These are phyloP conservation scores for Rhagium mordax DNA, from an alignment of 2,888 invertebrate genomes.

Conservation along the genomic window DNA sequence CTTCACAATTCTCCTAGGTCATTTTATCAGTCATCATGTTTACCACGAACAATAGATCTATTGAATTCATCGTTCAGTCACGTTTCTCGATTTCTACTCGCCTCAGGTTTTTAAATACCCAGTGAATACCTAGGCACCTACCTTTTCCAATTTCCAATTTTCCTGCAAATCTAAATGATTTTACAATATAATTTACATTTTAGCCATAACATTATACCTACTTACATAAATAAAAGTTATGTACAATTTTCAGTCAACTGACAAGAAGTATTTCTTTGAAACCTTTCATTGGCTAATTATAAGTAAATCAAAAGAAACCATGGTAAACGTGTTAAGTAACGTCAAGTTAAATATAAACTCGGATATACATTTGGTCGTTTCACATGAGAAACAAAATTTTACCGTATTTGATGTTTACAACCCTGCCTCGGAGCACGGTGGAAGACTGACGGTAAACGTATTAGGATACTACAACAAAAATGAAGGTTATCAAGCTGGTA, in stretches of 20 bases:
- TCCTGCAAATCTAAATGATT: too few relatives aligned
- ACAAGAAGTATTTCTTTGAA: slow-evolving; percentile 56
- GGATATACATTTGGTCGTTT: slow-evolving; percentile 68
- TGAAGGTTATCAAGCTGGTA: slow-evolving; percentile 54
- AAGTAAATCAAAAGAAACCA: slow-evolving; percentile 55
- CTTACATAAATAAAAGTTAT: too few relatives aligned
- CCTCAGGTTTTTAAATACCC: too few relatives aligned
- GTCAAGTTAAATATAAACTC: slow-evolving; percentile 71
- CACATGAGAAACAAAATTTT: slow-evolving; percentile 53
- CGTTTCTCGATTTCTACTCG: too few relatives aligned
- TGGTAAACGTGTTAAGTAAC: slow-evolving; percentile 60
- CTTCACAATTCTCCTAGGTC: too few relatives aligned
- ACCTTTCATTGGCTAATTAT: slow-evolving; percentile 69
- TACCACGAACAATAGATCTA: too few relatives aligned
- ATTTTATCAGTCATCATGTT: too few relatives aligned
- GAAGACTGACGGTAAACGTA: slow-evolving; percentile 69
- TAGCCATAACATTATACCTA: too few relatives aligned
- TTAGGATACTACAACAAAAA: slow-evolving; percentile 71
- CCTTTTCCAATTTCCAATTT: too few relatives aligned
- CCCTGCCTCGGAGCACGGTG: slow-evolving; percentile 73
- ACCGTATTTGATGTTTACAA: slow-evolving; percentile 72
- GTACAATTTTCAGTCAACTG: slow-evolving; percentile 44
- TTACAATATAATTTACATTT: too few relatives aligned
- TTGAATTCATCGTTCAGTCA: too few relatives aligned
- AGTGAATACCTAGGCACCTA: too few relatives aligned